phyloP scores from a whole-genome alignment of 1,140 invertebrate species.

The Drosophila pseudoananassae region DNA sequence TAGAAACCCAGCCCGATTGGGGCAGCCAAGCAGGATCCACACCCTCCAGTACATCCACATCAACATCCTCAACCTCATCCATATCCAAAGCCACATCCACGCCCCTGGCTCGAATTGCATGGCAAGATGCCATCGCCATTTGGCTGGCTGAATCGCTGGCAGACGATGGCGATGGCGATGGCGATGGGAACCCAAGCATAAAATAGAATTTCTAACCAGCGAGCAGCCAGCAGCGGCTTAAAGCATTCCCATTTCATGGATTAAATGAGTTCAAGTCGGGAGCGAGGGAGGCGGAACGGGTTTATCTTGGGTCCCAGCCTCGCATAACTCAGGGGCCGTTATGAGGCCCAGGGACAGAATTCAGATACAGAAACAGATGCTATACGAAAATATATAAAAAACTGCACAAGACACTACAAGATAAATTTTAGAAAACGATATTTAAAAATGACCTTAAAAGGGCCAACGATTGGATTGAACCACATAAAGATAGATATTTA shows the following conservation, averaged over 20 bases:
- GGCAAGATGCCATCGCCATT: conserved; percentile 75
- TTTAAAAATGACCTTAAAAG: neutral
- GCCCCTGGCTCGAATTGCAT: conserved; percentile 69
- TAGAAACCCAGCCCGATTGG: conserved; percentile 55
- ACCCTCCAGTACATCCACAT: conserved; percentile 20
- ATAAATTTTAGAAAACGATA: conserved; percentile 5
- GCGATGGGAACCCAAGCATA: conserved; percentile 65
- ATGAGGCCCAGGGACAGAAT: conserved; percentile 31
- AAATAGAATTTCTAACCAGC: conserved; percentile 77
- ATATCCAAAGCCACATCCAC: conserved; percentile 39
- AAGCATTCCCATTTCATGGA: conserved; percentile 65
- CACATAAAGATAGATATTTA: too few relatives aligned
- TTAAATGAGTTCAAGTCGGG: conserved; percentile 55
- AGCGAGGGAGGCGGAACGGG: conserved; percentile 44
- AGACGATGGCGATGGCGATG: conserved; percentile 26
- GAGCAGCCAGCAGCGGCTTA: conserved; percentile 47
- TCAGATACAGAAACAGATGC: conserved; percentile 17
- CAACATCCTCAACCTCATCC: conserved; percentile 26
- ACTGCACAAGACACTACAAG: neutral
- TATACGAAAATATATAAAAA: neutral
- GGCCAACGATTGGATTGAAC: neutral
- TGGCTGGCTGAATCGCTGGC: conserved; percentile 58
- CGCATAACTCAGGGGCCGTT: conserved; percentile 52
- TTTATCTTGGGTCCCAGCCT: conserved; percentile 52
- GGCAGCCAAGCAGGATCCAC: conserved; percentile 47